Base-by-base conservation (phyloP, 53 echinoderm and acorn worm species). In the Holothuria scabra region DNA sequence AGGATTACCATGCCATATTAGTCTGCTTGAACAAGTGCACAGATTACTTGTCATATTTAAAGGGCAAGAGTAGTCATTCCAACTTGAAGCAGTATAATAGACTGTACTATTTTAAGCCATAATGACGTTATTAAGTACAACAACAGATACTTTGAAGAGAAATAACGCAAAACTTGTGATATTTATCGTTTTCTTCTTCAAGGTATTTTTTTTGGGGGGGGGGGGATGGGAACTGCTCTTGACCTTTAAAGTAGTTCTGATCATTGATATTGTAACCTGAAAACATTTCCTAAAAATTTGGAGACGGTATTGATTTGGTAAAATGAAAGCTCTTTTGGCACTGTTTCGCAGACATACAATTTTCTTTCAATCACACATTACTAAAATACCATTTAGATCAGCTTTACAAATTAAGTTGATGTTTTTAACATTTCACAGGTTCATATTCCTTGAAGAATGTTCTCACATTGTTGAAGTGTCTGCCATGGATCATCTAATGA, bases 401-500 rank as follows among this genome's bases (percentile, higher is more conserved):
- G 24, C 12, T 1, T 48, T 4, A 55, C 0, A 52, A 25, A 12
- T 4, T 79, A 12, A 22, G 1, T 10, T 79, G 24, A 11, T 26
- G 2, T 21, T 19, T 28, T 22, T 8, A 12, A 48, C 23, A 34
- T 38, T 57, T 46, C 52, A 3, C 56, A 90, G 91, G 56, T 95
- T 95, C 31, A 85, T 92, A 13, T 44, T 88, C 60, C 67, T 95
- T 20, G 72, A 89, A 85, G 95, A 95, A 49, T 95, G 95, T 84
- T 70, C 62, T 13, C 95, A 95, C 75, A 60, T 92, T 34, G 66
- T 95, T 60, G 95, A 92, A 62, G 92, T 92, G 16, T 8, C 48
- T 10, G 92, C 88, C 44, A 70, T 95, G 48, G 92, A 95, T 82
- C 75, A 46, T 12, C 91, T 91, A 12, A 72, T 83, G 38, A 33